These are phyloP conservation scores for Fregata magnificens DNA, from an alignment of 2,113 vertebrate species.

Conservation along the genomic window DNA sequence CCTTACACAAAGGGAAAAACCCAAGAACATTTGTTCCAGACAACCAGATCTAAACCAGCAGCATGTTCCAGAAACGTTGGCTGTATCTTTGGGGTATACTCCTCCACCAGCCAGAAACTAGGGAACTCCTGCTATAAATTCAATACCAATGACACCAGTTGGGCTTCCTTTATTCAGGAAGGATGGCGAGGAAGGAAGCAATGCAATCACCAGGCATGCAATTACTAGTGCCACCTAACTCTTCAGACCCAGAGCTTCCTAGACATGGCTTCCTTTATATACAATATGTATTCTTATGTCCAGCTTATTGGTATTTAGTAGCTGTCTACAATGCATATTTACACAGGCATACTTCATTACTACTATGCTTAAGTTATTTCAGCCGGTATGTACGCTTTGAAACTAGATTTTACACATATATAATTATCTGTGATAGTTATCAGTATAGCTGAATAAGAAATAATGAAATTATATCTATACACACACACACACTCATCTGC, in stretches of 20 bases:
- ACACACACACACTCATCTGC: neutral
- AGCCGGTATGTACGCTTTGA: neutral
- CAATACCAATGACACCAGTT: fast-evolving
- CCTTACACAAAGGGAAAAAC: neutral
- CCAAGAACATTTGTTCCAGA: neutral
- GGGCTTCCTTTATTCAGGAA: neutral
- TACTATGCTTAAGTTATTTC: neutral
- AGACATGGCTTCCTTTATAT: neutral
- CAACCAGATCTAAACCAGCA: neutral
- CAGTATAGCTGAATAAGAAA: neutral
- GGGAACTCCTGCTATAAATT: neutral
- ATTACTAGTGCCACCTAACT: neutral
- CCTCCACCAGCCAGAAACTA: neutral
- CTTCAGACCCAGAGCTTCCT: neutral
- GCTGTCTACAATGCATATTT: neutral
- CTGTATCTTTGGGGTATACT: neutral
- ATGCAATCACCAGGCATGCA: neutral
- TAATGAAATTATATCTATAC: neutral
- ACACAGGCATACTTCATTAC: neutral
- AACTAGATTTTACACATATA: neutral
- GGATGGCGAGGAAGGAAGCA: neutral
- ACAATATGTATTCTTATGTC: neutral
- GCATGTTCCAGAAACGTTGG: neutral
- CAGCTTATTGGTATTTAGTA: neutral
- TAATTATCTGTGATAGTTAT: neutral